phyloP scores from a whole-genome alignment of 2,888 invertebrate genomes.

The Teleogryllus oceanicus region DNA sequence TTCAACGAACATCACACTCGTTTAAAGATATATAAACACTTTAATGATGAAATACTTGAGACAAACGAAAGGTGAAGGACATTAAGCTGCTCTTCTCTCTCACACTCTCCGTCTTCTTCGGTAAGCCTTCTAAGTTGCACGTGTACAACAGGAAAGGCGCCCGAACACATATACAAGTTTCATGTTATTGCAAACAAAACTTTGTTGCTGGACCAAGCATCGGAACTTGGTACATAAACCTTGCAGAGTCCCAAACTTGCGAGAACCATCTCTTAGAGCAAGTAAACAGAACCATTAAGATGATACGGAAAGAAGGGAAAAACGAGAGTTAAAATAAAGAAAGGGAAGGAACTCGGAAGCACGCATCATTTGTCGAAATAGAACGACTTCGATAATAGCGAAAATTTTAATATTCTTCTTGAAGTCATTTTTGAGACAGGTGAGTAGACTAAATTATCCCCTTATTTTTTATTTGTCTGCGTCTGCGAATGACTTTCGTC shows the following conservation, averaged over 20 bases:
- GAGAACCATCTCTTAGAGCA: slow-evolving; percentile 6
- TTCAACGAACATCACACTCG: too few relatives aligned
- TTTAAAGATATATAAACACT: too few relatives aligned
- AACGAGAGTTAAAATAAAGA: background rate
- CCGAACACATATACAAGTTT: background rate
- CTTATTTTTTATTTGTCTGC: too few relatives aligned
- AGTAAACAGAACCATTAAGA: slow-evolving; percentile 18
- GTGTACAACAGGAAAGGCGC: background rate
- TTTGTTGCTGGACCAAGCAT: slow-evolving; percentile 7
- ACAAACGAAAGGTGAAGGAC: too few relatives aligned
- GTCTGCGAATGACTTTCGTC: too few relatives aligned
- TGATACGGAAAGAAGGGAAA: background rate
- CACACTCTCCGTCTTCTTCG: background rate
- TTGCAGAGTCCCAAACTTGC: background rate
- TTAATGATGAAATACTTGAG: too few relatives aligned
- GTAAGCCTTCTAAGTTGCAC: background rate
- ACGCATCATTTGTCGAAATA: background rate
- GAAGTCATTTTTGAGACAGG: background rate
- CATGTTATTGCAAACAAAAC: slow-evolving; percentile 9
- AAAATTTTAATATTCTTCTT: background rate
- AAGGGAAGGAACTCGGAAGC: background rate
- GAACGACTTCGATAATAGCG: background rate
- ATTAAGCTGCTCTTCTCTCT: too few relatives aligned
- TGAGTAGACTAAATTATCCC: background rate
- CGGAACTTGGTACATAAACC: slow-evolving; percentile 5